phyloP scores from a whole-genome alignment of 1,140 invertebrate genomes.

The Bilobella aurantiaca region DNA sequence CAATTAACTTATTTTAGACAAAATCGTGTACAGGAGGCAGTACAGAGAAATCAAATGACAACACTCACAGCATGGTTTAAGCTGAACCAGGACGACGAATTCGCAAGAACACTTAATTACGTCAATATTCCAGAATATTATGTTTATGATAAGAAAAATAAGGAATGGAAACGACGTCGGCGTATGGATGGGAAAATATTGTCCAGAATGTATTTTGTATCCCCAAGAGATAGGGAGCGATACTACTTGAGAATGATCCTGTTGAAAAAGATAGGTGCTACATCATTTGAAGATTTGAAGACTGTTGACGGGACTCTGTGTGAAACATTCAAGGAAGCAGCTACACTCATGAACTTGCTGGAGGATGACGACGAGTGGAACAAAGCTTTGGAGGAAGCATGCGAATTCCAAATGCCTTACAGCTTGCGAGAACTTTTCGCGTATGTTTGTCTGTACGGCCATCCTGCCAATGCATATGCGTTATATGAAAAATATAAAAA shows the following conservation, averaged over 20 bases:
- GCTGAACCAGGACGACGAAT: not conserved
- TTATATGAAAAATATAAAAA: constrained; percentile 25
- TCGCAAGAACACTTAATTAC: constrained; percentile 35
- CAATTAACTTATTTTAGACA: constrained; percentile 37
- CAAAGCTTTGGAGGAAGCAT: constrained; percentile 30
- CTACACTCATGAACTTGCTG: constrained; percentile 35
- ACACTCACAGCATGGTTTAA: constrained; percentile 30
- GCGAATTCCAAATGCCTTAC: constrained; percentile 11
- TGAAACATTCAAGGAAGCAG: constrained; percentile 38
- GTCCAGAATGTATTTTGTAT: constrained; percentile 26
- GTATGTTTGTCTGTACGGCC: constrained; percentile 23
- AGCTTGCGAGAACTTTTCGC: constrained; percentile 31
- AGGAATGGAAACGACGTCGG: constrained; percentile 18
- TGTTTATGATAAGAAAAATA: constrained; percentile 18
- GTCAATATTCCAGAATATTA: constrained; percentile 37
- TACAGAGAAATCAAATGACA: constrained; percentile 4
- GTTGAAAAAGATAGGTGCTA: constrained; percentile 40
- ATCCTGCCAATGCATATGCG: constrained; percentile 18
- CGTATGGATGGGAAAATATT: not conserved
- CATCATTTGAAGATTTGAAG: constrained; percentile 38
- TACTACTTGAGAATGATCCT: constrained; percentile 42
- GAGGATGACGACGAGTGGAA: constrained; percentile 39
- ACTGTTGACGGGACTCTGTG: constrained; percentile 37
- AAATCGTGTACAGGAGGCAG: constrained; percentile 12
- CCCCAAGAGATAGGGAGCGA: constrained; percentile 16